phyloP scores from a whole-genome alignment of 2,888 invertebrate species.

The Coremacera marginata region DNA sequence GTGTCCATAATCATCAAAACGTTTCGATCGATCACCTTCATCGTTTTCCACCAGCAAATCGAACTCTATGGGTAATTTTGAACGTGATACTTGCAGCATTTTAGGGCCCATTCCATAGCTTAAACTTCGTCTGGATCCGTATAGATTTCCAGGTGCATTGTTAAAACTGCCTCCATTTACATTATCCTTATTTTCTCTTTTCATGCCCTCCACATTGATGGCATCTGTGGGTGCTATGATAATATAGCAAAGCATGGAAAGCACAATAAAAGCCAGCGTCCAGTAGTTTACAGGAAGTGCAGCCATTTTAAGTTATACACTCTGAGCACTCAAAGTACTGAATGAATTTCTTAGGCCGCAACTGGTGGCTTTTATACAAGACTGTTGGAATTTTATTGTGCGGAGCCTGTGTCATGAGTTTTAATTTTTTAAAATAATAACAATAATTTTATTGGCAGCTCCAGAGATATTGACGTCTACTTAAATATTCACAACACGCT shows the following conservation, averaged over 20 bases:
- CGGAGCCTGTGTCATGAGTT: not conserved
- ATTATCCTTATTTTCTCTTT: constrained; percentile 30
- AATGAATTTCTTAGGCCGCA: constrained; percentile 1
- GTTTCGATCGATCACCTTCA: constrained; percentile 68
- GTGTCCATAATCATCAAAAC: constrained; percentile 81
- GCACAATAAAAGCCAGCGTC: not conserved
- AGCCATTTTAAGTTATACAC: constrained; percentile 13
- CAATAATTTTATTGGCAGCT: too few relatives aligned
- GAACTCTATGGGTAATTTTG: constrained; percentile 64
- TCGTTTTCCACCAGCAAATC: constrained; percentile 64
- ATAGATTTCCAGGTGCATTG: constrained; percentile 28
- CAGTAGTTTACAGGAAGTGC: constrained; percentile 18
- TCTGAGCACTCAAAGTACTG: not conserved
- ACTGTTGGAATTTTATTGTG: not conserved
- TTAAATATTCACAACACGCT: too few relatives aligned
- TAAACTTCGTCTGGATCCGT: constrained; percentile 51
- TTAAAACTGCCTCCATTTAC: constrained; percentile 35
- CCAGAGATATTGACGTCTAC: too few relatives aligned
- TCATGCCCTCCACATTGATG: not conserved
- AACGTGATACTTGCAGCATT: constrained; percentile 57
- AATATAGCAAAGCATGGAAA: not conserved
- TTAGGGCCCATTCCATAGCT: constrained; percentile 54
- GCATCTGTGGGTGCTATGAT: constrained; percentile 2
- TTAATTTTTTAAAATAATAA: not conserved
- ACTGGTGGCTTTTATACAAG: constrained; percentile 11